phyloP scores from a whole-genome alignment of 2,113 vertebrate species.

The Engystomops pustulosus region DNA sequence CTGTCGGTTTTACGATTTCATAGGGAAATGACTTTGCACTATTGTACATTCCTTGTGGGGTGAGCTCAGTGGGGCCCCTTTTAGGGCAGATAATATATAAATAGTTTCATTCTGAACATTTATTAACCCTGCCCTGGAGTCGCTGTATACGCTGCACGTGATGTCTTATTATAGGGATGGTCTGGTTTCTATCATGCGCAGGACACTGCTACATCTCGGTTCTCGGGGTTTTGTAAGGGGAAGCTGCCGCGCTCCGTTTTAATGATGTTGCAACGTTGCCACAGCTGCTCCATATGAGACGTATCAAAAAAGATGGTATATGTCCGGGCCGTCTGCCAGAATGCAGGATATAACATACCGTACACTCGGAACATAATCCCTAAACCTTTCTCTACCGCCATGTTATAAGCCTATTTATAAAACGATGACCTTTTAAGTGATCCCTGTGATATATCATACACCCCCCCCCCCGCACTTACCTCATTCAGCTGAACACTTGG shows the following conservation, averaged over 20 bases:
- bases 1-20: background rate
- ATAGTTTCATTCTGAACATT: constrained; percentile 29
- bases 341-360: constrained; percentile 42
- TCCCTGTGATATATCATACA: constrained; percentile 47
- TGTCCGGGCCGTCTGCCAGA: constrained; percentile 41
- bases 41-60: constrained; percentile 19
- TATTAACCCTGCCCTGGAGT: constrained; percentile 20
- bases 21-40: constrained; percentile 34
- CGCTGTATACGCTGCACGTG: background rate
- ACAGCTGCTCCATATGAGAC: constrained; percentile 39
- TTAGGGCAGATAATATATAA: constrained; percentile 42
- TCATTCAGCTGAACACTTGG: constrained; percentile 1
- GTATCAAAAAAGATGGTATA: constrained; percentile 54
- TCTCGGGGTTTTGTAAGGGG: background rate
- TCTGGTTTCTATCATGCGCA: constrained; percentile 12
- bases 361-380: constrained; percentile 49
- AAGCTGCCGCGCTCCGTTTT: background rate
- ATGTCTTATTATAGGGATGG: background rate
- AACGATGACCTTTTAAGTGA: constrained; percentile 50
- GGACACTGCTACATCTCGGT: background rate
- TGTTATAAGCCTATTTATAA: constrained; percentile 56
- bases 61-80: constrained; percentile 36
- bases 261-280: constrained; percentile 6
- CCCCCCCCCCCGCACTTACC: background rate
- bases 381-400: constrained; percentile 32